Evolutionary conservation across 2,113 vertebrate genomes (phyloP), one percentile per base, ranked within the genome.

Genomic region (Pterophyllum scalare): DNA sequence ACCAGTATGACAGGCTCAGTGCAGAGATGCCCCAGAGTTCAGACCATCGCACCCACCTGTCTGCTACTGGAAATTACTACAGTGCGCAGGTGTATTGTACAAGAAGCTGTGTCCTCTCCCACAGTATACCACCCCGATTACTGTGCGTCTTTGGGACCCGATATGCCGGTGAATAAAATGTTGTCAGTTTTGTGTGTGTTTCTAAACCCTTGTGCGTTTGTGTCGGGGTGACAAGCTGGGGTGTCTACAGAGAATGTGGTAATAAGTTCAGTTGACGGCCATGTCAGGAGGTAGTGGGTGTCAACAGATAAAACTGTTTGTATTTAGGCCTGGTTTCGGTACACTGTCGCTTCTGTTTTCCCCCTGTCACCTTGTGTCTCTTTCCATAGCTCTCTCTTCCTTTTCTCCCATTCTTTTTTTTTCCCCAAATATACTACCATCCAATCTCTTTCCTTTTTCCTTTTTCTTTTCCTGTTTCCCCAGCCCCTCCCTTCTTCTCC

Each of bases 221-320:
- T 86, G 87, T 89, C 4, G 61, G 80, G 91, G 85, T 91, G 91
- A 87, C 83, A 89, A 81, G 76, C 67, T 81, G 77, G 75, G 72
- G 83, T 75, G 81, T 88, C 83, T 88, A 64, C 85, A 83, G 87
- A 89, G 84, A 81, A 65, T 84, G 84, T 88, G 86, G 90, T 91
- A 93, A 93, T 95, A 92, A 93, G 91, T 93, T 91, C 87, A 91
- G 91, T 80, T 91, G 93, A 92, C 84, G 85, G 59, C 81, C 64
- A 75, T 92, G 92, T 92, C 91, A 93, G 91, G 85, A 93, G 89
- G 83, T 85, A 90, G 91, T 89, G 88, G 89, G 94, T 92, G 92
- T 94, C 94, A 91, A 91, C 93, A 90, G 92, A 94, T 94, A 92
- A 95, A 94, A 86, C 84, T 87, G 88, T 93, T 94, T 92, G 93